These are phyloP conservation scores for Drosophila novamexicana DNA, from an alignment of 1,140 invertebrate genomes.

Conservation along the genomic window DNA sequence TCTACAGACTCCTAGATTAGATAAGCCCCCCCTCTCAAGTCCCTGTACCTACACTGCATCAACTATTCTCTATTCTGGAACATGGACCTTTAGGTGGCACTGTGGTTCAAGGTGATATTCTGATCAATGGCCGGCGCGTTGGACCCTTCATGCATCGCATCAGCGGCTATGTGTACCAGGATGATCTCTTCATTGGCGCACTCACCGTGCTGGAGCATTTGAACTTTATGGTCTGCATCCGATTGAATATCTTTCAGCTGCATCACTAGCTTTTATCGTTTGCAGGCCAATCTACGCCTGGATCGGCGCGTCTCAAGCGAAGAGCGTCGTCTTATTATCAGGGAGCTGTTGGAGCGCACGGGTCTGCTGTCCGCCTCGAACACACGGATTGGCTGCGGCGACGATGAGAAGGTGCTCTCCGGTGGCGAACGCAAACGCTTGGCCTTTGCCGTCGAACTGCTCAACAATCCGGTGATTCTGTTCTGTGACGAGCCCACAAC, in stretches of 20 bases:
- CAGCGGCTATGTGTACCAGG: conserved; percentile 97
- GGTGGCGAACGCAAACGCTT: conserved; percentile 97
- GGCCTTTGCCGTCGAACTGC: conserved; percentile 96
- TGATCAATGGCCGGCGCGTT: conserved; percentile 89
- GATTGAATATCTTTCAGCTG: neutral
- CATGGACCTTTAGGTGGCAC: conserved; percentile 86
- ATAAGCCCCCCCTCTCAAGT: conserved; percentile 17
- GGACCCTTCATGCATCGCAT: conserved; percentile 91
- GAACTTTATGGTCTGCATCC: conserved; percentile 91
- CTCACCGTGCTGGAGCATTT: conserved; percentile 96
- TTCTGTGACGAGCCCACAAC: conserved; percentile 99
- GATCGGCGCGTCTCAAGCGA: conserved; percentile 87
- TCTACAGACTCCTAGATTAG: conserved; percentile 37
- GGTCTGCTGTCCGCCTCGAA: conserved; percentile 89
- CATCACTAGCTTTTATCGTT: conserved; percentile 28
- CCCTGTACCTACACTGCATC: neutral
- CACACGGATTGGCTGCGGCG: conserved; percentile 90
- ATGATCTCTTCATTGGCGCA: conserved; percentile 94
- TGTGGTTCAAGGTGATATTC: conserved; percentile 90
- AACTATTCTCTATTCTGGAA: conserved; percentile 1
- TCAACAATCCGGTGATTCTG: conserved; percentile 96
- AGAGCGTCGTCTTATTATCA: conserved; percentile 88
- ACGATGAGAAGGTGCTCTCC: conserved; percentile 93
- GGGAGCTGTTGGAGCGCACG: conserved; percentile 89
- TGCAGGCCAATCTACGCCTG: conserved; percentile 91